phyloP scores from a whole-genome alignment of 2,797 vertebrate genomes.

The Stomatorhinus walkeri region DNA sequence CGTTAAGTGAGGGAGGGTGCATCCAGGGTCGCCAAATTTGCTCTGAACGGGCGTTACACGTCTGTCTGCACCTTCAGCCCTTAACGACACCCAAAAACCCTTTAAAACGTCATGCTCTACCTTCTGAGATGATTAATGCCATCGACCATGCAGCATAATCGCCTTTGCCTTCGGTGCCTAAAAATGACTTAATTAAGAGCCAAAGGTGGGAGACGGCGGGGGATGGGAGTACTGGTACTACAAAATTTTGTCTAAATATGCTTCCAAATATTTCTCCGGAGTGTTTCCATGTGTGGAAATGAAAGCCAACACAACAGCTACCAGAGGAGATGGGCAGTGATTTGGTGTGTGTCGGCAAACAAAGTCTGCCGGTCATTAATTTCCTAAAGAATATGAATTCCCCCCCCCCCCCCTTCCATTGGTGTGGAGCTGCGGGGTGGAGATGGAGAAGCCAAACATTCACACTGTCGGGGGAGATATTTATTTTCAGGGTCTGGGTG shows the following conservation, averaged over 20 bases:
- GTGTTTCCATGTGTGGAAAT: not conserved
- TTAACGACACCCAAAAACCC: not conserved
- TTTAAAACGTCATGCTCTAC: not conserved
- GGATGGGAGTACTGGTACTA: not conserved
- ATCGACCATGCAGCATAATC: not conserved
- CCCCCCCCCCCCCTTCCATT: too few relatives aligned
- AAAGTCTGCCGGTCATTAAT: slow-evolving; percentile 37
- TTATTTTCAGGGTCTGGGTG: not conserved
- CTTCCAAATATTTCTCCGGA: not conserved
- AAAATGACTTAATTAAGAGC: not conserved
- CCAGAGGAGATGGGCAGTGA: slow-evolving; percentile 12
- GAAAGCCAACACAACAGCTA: not conserved
- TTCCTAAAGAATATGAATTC: slow-evolving; percentile 40
- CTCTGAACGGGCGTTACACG: not conserved
- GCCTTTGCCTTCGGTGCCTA: not conserved
- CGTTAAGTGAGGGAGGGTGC: not conserved
- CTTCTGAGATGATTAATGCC: not conserved
- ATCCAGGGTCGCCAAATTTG: not conserved
- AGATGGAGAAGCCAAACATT: not conserved
- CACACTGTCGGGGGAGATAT: not conserved
- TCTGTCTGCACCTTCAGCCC: not conserved
- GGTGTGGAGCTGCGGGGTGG: not conserved
- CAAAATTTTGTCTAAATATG: not conserved
- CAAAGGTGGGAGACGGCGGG: not conserved
- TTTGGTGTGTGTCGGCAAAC: slow-evolving; percentile 31